These are phyloP conservation scores for Lucifuga dentata DNA, from an alignment of 2,113 vertebrate species.

Conservation along the genomic window DNA sequence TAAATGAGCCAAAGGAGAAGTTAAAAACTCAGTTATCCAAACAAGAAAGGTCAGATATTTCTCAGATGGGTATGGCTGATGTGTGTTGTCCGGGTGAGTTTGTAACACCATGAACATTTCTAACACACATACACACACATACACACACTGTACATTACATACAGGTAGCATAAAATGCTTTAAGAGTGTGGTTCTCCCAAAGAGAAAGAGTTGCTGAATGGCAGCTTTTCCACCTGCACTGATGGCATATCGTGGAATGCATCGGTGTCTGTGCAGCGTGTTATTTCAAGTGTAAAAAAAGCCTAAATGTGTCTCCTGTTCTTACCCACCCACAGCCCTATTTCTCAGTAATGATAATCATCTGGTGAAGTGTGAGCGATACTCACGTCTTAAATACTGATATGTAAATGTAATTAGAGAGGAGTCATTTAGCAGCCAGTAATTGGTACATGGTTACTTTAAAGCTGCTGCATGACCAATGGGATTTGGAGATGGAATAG, in stretches of 20 bases:
- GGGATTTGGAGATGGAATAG: constrained; percentile 69
- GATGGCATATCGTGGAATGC: not conserved
- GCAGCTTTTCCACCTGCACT: constrained; percentile 15
- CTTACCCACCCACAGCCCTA: not conserved
- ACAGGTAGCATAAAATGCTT: constrained; percentile 19
- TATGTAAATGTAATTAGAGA: constrained; percentile 81
- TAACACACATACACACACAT: too few relatives aligned
- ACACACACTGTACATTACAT: too few relatives aligned
- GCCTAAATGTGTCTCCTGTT: constrained; percentile 16
- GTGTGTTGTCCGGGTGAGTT: constrained; percentile 19
- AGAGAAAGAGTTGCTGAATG: constrained; percentile 26
- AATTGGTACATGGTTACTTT: constrained; percentile 75
- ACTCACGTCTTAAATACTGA: constrained; percentile 65
- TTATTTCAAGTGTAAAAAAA: constrained; percentile 45
- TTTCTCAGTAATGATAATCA: constrained; percentile 61
- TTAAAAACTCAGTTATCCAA: constrained; percentile 44
- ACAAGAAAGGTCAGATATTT: constrained; percentile 42
- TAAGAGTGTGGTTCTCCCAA: constrained; percentile 32
- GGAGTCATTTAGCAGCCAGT: constrained; percentile 68
- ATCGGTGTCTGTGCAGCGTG: constrained; percentile 28
- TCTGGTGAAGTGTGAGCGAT: constrained; percentile 49
- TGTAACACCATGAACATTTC: too few relatives aligned
- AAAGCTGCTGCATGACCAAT: constrained; percentile 76
- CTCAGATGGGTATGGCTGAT: constrained; percentile 13
- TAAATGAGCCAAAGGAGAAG: constrained; percentile 40